Evolutionary conservation across 2,888 invertebrate species (phyloP).

Genomic region (Diachrysia chrysitis): DNA sequence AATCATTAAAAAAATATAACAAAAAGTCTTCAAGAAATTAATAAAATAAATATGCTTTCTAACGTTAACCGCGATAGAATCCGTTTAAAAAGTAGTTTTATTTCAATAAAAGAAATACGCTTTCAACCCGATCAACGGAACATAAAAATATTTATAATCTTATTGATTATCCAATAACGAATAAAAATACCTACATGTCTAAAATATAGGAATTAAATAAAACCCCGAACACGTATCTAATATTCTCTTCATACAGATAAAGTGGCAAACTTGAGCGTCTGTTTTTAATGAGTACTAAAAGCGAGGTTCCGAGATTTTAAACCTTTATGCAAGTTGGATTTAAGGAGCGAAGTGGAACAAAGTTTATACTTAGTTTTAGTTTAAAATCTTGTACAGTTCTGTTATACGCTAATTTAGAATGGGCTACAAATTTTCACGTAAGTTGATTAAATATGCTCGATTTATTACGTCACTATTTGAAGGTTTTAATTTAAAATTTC

Average conservation of each 20-base stretch:
- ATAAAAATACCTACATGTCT: neutral
- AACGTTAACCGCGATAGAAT: no score
- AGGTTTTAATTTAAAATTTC: neutral
- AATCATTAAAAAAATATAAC: no score
- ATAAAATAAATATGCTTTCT: no score
- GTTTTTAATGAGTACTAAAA: constrained; percentile 16
- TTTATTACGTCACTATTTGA: neutral
- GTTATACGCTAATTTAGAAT: neutral
- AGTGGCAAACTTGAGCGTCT: constrained; percentile 24
- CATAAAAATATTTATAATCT: no score
- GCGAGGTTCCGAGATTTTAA: constrained; percentile 22
- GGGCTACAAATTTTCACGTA: constrained; percentile 2
- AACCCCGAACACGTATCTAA: constrained; percentile 27
- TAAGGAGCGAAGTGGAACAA: constrained; percentile 22
- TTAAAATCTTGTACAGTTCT: constrained; percentile 4
- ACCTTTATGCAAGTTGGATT: constrained; percentile 29
- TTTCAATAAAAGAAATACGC: no score
- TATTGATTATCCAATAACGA: no score
- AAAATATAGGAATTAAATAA: constrained; percentile 7
- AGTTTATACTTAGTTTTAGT: neutral
- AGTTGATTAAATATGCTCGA: neutral
- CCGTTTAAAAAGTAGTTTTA: no score
- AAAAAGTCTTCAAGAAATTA: no score
- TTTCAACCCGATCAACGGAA: no score
- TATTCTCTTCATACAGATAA: constrained; percentile 30